Evolutionary conservation across 1,140 invertebrate genomes (phyloP).

Genomic region (Tribolium madens): DNA sequence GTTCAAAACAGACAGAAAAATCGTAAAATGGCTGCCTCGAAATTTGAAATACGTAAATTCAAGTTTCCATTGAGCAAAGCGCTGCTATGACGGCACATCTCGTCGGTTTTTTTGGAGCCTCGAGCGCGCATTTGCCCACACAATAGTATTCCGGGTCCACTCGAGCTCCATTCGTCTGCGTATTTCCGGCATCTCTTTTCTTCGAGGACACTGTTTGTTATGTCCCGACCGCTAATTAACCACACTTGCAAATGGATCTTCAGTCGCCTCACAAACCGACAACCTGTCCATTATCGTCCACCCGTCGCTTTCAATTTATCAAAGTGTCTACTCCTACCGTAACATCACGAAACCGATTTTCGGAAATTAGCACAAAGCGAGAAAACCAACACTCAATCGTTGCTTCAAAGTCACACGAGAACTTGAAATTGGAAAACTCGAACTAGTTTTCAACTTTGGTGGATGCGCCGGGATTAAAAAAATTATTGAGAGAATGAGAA

Average conservation of each 20-base stretch:
- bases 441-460: background rate
- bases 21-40: background rate
- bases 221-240: conserved; percentile 45
- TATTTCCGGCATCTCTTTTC: conserved; percentile 40
- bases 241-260: conserved; percentile 47
- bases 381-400: background rate
- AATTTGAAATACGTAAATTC: background rate
- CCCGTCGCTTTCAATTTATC: conserved; percentile 44
- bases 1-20: conserved; percentile 47
- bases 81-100: background rate
- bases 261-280: conserved; percentile 29
- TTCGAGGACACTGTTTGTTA: conserved; percentile 28
- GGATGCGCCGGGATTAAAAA: background rate
- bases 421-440: background rate
- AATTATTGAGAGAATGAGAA: too few relatives aligned
- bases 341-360: conserved; percentile 19
- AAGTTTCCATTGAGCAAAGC: conserved; percentile 11
- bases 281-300: conserved; percentile 47
- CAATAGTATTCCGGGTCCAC: conserved; percentile 44
- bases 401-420: background rate
- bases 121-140: conserved; percentile 30
- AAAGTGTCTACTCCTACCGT: conserved; percentile 14
- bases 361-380: background rate
- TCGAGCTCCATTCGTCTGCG: conserved; percentile 22
- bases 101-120: conserved; percentile 8